phyloP scores from a whole-genome alignment of 1,140 invertebrate genomes.

The Bombyx mandarina region DNA sequence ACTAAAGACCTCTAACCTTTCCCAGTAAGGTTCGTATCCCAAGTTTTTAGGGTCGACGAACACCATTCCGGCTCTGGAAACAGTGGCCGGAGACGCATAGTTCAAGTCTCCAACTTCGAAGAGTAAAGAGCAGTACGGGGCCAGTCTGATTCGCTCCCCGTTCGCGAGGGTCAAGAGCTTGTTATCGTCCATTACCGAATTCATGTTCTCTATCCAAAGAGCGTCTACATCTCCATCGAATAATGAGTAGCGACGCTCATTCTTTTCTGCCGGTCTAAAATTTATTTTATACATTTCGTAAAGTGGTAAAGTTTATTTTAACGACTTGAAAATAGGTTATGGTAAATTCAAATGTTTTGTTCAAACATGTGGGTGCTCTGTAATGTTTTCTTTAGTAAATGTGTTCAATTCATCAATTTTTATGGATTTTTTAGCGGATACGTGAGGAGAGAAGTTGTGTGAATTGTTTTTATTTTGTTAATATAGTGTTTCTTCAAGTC shows the following conservation, averaged over 20 bases:
- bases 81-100: slow-evolving; percentile 92
- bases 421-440: neutral
- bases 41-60: slow-evolving; percentile 94
- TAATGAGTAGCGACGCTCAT: slow-evolving; percentile 85
- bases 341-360: too few species aligned
- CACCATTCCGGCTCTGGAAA: slow-evolving; percentile 93
- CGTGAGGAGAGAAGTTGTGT: too few species aligned
- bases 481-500: too few species aligned
- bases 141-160: slow-evolving; percentile 88
- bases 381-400: neutral
- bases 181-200: slow-evolving; percentile 97
- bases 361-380: too few species aligned
- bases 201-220: slow-evolving; percentile 96
- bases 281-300: neutral
- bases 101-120: slow-evolving; percentile 93
- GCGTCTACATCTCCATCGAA: slow-evolving; percentile 96
- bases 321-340: neutral
- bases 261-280: slow-evolving; percentile 64
- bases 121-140: slow-evolving; percentile 84
- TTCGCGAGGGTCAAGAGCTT: slow-evolving; percentile 90
- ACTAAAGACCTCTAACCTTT: slow-evolving; percentile 70
- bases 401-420: neutral
- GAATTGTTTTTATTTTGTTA: too few species aligned
- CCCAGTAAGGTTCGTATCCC: slow-evolving; percentile 88
- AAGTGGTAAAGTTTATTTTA: neutral